Evolutionary conservation across 2,888 invertebrate genomes (phyloP).

Genomic region (Heliconius sara): DNA sequence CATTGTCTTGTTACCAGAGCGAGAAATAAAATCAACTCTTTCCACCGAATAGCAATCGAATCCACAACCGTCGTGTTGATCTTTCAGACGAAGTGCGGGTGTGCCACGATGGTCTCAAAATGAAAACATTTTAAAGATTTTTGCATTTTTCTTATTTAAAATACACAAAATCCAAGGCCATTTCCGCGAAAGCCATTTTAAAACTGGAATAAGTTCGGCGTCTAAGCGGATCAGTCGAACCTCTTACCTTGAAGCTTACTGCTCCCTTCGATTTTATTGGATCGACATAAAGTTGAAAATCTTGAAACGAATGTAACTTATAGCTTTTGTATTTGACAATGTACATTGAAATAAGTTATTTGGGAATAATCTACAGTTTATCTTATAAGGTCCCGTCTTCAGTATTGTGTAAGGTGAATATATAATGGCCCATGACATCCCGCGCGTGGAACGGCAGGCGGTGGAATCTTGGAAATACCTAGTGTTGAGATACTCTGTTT

Average conservation of each 20-base stretch:
- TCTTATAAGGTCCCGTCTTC: not conserved
- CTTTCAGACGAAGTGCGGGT: not conserved
- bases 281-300: slow-evolving; percentile 9
- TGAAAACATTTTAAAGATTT: not conserved
- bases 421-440: not conserved
- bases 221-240: slow-evolving; percentile 69
- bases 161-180: slow-evolving; percentile 40
- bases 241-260: slow-evolving; percentile 1
- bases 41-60: not conserved
- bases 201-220: slow-evolving; percentile 73
- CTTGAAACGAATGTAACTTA: not conserved
- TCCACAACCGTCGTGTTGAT: not conserved
- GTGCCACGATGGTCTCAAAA: not conserved
- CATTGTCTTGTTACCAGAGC: too few species aligned
- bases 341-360: not conserved
- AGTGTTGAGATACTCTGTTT: not conserved
- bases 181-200: slow-evolving; percentile 72
- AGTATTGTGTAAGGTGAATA: not conserved
- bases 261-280: slow-evolving; percentile 4
- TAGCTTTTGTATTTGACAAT: not conserved
- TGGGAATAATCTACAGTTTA: not conserved
- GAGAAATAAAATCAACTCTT: not conserved
- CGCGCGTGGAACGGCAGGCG: too few species aligned
- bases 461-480: not conserved
- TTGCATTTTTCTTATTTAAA: slow-evolving; percentile 13